Percentiles rank a stretch among this genome's conserved stretches.
These are phyloP conservation scores for Odobenus rosmarus DNA, from an alignment of 2,113 vertebrate species.

Conservation along the genomic window DNA sequence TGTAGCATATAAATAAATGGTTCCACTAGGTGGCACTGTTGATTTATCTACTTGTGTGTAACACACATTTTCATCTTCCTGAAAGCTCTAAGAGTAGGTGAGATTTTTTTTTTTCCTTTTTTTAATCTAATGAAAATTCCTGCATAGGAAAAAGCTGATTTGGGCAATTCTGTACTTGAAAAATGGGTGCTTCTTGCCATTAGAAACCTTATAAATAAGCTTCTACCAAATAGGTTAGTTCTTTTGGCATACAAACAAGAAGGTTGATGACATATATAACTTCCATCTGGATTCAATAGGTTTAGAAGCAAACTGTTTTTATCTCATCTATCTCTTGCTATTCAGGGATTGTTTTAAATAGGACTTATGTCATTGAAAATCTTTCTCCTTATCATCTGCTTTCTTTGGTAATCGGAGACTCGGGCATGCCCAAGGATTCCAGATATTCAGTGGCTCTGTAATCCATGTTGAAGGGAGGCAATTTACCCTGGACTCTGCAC, in stretches of 20 bases:
- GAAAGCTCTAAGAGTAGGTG: conserved; percentile 66
- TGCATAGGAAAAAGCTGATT: conserved; percentile 84
- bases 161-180: conserved; percentile 79
- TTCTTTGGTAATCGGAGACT: conserved; percentile 21
- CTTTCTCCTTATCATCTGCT: background rate
- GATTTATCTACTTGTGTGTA: conserved; percentile 57
- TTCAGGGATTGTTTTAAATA: conserved; percentile 10
- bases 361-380: background rate
- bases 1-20: background rate
- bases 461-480: background rate
- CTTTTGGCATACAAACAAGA: conserved; percentile 65
- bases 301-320: conserved; percentile 62
- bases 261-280: conserved; percentile 71
- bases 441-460: background rate
- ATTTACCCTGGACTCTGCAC: too few species aligned
- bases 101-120: conserved; percentile 4
- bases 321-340: conserved; percentile 3
- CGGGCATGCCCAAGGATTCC: background rate
- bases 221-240: conserved; percentile 73
- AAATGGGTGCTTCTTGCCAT: conserved; percentile 77
- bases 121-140: conserved; percentile 83
- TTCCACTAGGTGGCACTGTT: conserved; percentile 84
- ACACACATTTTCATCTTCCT: conserved; percentile 68
- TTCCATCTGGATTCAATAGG: conserved; percentile 66
- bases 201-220: conserved; percentile 77